These are phyloP conservation scores for Campylomormyrus numenius DNA, from an alignment of 2,113 vertebrate species.

Conservation along the genomic window DNA sequence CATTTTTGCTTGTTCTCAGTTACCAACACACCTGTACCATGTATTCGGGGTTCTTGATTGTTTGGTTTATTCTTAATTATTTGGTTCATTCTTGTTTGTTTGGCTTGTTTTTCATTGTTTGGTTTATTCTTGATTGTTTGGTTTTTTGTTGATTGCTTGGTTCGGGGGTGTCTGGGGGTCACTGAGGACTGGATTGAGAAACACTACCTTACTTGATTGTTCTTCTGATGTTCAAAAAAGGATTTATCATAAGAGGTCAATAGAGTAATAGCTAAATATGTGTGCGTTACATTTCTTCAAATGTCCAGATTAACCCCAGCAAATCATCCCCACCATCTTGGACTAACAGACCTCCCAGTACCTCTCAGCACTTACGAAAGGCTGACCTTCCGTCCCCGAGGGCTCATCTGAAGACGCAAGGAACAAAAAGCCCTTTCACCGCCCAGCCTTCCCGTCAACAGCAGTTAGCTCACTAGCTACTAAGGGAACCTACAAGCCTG, in stretches of 20 bases:
- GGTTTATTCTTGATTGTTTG: neutral
- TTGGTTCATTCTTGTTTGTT: neutral
- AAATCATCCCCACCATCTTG: neutral
- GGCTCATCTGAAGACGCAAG: neutral
- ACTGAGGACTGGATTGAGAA: neutral
- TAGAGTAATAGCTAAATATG: neutral
- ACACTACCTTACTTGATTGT: neutral
- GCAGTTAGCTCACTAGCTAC: neutral
- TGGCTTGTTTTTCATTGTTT: neutral
- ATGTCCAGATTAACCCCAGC: neutral
- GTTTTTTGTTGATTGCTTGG: neutral
- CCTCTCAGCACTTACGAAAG: neutral
- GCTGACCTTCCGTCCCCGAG: neutral
- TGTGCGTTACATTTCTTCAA: neutral
- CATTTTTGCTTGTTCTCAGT: neutral
- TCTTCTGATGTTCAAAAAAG: neutral
- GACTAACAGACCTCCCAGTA: neutral
- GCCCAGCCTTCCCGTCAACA: neutral
- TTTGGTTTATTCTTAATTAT: neutral
- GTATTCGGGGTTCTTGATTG: neutral
- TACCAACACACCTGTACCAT: neutral
- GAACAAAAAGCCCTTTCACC: constrained; percentile 1
- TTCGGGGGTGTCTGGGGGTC: neutral
- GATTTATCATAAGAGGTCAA: neutral
- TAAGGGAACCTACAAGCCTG: neutral